Conservation (phyloP, 2,797 vertebrate species). For the Vireo griseus region DNA sequence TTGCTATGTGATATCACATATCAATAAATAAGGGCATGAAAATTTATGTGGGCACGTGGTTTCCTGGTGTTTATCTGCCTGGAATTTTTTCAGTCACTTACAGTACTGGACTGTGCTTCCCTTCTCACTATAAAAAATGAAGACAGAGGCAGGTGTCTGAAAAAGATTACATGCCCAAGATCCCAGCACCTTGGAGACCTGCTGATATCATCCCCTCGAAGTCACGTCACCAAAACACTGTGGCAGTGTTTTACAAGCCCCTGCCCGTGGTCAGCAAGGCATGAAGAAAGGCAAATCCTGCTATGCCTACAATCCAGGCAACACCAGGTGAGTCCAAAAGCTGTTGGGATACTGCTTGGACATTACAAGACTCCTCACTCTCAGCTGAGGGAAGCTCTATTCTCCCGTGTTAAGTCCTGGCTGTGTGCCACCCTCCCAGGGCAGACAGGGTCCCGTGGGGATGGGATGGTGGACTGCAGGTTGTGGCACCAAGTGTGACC, state of each 20-base stretch:
- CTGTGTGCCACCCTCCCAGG: rapidly evolving
- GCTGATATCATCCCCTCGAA: not conserved
- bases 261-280: rapidly evolving
- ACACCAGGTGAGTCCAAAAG: rapidly evolving
- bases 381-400: not conserved
- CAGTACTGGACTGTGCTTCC: not conserved
- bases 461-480: not conserved
- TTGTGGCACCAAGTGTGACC: not conserved
- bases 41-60: rapidly evolving
- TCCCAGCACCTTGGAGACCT: not conserved
- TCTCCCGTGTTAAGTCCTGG: not conserved
- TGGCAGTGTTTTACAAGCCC: not conserved
- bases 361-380: rapidly evolving
- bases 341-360: not conserved
- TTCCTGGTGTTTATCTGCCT: not conserved
- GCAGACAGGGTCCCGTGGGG: rapidly evolving
- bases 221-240: not conserved
- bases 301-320: not conserved
- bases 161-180: not conserved
- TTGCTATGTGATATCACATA: not conserved
- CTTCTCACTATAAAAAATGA: not conserved
- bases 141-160: not conserved
- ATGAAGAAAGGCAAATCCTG: not conserved
- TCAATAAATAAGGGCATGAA: not conserved
- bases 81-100: not conserved